Evolutionary conservation across 2,113 vertebrate genomes (phyloP).

Genomic region (Amia ocellicauda): DNA sequence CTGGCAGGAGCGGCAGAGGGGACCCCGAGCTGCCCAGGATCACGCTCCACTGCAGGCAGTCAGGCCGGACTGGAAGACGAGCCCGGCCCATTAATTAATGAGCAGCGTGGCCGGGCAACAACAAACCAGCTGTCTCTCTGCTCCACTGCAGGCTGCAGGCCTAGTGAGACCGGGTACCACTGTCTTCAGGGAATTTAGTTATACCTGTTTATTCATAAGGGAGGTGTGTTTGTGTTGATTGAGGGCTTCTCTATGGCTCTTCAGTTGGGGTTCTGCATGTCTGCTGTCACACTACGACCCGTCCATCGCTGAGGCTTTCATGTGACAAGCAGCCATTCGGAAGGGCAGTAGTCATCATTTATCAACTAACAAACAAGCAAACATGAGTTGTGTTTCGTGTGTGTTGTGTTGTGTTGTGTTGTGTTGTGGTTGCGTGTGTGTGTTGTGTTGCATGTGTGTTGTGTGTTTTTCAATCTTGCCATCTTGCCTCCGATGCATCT

Average conservation of each 20-base stretch:
- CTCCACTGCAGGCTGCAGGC: not conserved
- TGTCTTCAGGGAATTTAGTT: not conserved
- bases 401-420: no score
- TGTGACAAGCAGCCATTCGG: no score
- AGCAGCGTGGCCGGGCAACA: conserved; percentile 30
- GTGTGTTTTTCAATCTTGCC: no score
- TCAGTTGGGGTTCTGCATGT: not conserved
- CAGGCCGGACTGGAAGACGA: conserved; percentile 5
- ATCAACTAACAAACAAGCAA: no score
- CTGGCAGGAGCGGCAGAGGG: not conserved
- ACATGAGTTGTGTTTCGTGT: no score
- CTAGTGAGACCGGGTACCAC: not conserved
- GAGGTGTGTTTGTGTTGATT: not conserved
- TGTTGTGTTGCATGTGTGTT: no score
- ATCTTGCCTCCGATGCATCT: no score
- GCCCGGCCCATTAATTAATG: conserved; percentile 44
- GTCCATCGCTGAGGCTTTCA: no score
- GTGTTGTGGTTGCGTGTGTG: no score
- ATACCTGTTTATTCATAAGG: not conserved
- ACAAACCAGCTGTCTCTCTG: conserved; percentile 29
- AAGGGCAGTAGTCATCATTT: no score
- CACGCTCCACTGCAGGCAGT: not conserved
- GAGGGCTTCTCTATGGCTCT: not conserved
- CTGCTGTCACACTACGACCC: no score
- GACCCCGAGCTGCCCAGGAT: not conserved